Base-by-base conservation (phyloP, 2,888 invertebrate genomes). In the Incurvaria masculella region DNA sequence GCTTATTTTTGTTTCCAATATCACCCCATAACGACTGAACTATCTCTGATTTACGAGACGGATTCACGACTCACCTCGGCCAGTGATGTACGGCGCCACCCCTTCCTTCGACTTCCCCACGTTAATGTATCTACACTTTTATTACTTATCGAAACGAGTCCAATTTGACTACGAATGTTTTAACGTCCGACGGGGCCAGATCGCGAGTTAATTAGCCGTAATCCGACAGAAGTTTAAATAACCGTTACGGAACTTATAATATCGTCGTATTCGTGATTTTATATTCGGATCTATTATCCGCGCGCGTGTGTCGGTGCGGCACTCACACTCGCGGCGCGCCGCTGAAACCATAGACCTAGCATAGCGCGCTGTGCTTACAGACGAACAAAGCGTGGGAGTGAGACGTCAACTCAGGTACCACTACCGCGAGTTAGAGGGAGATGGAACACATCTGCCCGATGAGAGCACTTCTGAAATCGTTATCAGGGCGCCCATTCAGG, bases 71-170 rank as follows among this genome's bases (percentile, higher is more conserved):
- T 10, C 23, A 23, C 5, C 23, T 23, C 23, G 5, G 23, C 10
- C 10, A 4, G 23, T 23, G 23, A 23, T 23, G 5, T 23, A 23
- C 10, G 23, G 23, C 23, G 23, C 23, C 23, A 4, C 5, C 33
- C 11, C 33, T 14, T 33, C 33, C 5, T 23, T 14, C 33, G 14
- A 8, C 8, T 33, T n/a, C 14, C 14, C 14, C 33, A 33, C 33
- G 4, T n/a, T n/a, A 23, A 10, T 23, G 5, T 23, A 10, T 33
- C 14, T 14, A 33, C 3, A 33, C 64, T 61, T 70, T 68, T 69
- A 64, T 60, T 62, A 61, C 59, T 55, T 63, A 69, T 72, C 74
- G n/a, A n/a, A 72, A 74, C 66, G 70, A 69, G 62, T 62, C 56
- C 49, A 57, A 57, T 63, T 65, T 66, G 62, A 66, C 60, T 64